Evolutionary conservation across 2,797 vertebrate genomes (phyloP).

Genomic region (Crocodylus rhombifer): DNA sequence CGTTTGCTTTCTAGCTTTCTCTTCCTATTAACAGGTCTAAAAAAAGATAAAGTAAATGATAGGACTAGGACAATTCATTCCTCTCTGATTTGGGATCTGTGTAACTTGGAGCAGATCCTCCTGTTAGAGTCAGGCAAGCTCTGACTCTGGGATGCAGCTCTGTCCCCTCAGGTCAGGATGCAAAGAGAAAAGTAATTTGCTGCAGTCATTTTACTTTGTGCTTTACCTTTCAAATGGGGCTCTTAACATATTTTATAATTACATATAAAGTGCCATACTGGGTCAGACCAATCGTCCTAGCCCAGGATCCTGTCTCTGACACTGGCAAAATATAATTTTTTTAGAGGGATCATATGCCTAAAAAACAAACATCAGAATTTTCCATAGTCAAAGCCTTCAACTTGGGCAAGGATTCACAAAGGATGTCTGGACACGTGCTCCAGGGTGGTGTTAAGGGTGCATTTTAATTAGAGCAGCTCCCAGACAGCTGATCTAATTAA

Average conservation of each 20-base stretch:
- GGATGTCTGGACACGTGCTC: no score
- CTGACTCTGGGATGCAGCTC: not conserved
- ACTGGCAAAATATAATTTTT: no score
- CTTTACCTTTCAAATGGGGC: not conserved
- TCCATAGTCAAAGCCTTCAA: no score
- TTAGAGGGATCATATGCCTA: no score
- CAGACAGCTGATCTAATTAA: no score
- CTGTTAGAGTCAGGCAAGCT: not conserved
- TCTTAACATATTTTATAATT: not conserved
- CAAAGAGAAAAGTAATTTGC: not conserved
- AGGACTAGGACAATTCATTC: not conserved
- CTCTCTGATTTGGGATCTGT: not conserved
- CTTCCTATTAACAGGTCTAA: not conserved
- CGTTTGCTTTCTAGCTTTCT: not conserved
- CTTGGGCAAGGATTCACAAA: no score
- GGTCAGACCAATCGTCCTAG: no score
- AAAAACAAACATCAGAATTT: no score
- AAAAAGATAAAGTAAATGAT: not conserved
- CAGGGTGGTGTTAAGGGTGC: no score
- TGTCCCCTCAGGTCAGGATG: not conserved
- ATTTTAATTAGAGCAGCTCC: no score
- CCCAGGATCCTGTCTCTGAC: no score
- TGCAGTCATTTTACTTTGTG: not conserved
- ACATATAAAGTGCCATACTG: not conserved
- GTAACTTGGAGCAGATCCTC: not conserved